These are phyloP conservation scores for Cerastis leucographa DNA, from an alignment of 2,888 invertebrate genomes.

Conservation along the genomic window DNA sequence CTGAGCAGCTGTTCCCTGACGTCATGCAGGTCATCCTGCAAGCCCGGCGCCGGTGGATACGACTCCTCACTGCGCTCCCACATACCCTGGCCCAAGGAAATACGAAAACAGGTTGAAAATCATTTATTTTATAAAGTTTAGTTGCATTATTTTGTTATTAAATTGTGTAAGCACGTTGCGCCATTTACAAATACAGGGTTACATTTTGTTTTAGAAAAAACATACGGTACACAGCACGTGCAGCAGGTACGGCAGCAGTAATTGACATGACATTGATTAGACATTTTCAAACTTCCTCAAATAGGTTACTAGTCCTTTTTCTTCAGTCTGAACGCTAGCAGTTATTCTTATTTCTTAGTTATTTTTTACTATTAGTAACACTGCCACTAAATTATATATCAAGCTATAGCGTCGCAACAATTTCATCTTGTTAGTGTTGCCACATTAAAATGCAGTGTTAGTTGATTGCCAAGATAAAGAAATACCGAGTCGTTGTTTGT, in stretches of 20 bases:
- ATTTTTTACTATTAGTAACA: conserved; percentile 3
- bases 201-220: conserved; percentile 1
- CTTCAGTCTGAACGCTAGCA: background rate
- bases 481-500: conserved; percentile 87
- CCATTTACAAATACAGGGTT: no score
- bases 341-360: background rate
- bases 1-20: conserved; percentile 78
- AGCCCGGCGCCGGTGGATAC: conserved; percentile 72
- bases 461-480: background rate
- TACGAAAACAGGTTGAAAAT: background rate
- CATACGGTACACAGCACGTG: background rate
- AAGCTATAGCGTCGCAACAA: conserved; percentile 13
- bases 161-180: background rate
- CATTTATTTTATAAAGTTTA: conserved; percentile 15
- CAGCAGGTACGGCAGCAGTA: background rate
- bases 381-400: no score
- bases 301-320: conserved; percentile 1
- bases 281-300: background rate
- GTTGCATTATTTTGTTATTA: background rate
- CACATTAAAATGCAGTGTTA: conserved; percentile 15
- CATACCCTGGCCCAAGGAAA: conserved; percentile 77
- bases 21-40: conserved; percentile 79
- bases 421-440: conserved; percentile 33
- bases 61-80: conserved; percentile 80
- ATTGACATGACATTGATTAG: background rate